Evolutionary conservation across 1,140 invertebrate species (phyloP), one percentile per base, ranked within the genome.

Genomic region (Globodera rostochiensis): DNA sequence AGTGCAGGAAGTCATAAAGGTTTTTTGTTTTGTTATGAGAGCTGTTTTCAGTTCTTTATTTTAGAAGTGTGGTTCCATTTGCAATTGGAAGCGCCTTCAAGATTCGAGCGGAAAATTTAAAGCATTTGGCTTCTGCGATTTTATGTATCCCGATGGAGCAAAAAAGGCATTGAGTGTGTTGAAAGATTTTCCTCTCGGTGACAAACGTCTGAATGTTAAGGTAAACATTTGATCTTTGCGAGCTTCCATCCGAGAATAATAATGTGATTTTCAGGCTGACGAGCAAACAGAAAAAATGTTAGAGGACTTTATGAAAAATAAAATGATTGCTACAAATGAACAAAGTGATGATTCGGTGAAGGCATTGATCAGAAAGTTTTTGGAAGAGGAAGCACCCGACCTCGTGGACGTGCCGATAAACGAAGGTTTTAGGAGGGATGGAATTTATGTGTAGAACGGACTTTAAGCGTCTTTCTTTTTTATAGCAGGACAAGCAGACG

Each of bases 91-190:
- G 91, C 92, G 97, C 84, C 96, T 98, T 9, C 96, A 97, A 90
- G 94, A 93, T 76, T 92, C 93, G 2, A 93, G 92, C 82, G 93
- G 93, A 75, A 93, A 93, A 87, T 86, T 93, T 57, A 92, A 93
- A 91, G 96, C 95, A 11, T 99, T 99, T 92, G 97, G 97, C 45
- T 99, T 99, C 91, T 98, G 97, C 92, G 97, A 99, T 91, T 96
- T 94, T 92, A 49, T 66, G 74, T 94, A 95, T 79, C 96, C 96
- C 25, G 96, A 98, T 91, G 95, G 96, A 3, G 97, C 96, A 46
- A 92, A 98, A 77, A 92, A 96, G 85, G 96, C 96, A 85, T 95
- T 99, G 78, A 91, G 97, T 76, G 91, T 99, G 79, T 92, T 99
- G 9, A 96, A 98, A 91, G 96, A 97, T 86, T 94, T 95, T 90